Base-by-base conservation (phyloP, 2,888 invertebrate species). In the Thyatira batis region DNA sequence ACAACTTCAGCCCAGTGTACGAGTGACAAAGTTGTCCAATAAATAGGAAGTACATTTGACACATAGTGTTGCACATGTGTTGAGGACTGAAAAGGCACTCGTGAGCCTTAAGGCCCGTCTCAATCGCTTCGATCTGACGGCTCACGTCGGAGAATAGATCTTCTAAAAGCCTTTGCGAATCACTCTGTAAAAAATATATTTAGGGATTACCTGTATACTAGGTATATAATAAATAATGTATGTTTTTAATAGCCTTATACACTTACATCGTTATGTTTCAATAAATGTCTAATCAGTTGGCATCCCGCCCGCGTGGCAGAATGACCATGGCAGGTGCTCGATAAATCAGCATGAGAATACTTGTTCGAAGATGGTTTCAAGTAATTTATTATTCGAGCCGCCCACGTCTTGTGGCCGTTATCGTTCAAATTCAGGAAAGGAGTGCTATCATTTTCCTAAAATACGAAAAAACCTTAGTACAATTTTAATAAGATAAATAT, bases 11-110 rank as follows among this genome's bases (percentile, higher is more conserved):
- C 1, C 97, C 97, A 46, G 93, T 92, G 51, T 93, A 93, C 6
- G 94, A 93, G 61, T 96, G 95, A 67, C 96, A 95, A 73, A 98
- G 93, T 67, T 97, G 95, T 0, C 98, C 98, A 60, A 98, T 94
- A 80, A 98, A 97, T 45, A 99, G 93, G 86, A 99, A 99, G 92
- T 98, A 99, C 92, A 96, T 96, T 84, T 98, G 98, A 80, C 97
- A 97, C 91, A 97, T 96, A 0, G 98, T 97, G 73, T 95, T 97
- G 68, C 95, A 94, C 94, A 98, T 95, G 80, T 96, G 96, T 67
- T 96, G 95, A 0, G 98, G 98, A 82, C 97, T 97, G 74, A 98
- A 96, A 20, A 97, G 88, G 65, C 97, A 97, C 77, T 97, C 97
- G 78, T 97, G 97, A 0, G 97, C 96, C 64, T 95, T 95, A 65